Conservation (phyloP, 2,797 vertebrate genomes). For the Melanotaenia trifasciata region DNA sequence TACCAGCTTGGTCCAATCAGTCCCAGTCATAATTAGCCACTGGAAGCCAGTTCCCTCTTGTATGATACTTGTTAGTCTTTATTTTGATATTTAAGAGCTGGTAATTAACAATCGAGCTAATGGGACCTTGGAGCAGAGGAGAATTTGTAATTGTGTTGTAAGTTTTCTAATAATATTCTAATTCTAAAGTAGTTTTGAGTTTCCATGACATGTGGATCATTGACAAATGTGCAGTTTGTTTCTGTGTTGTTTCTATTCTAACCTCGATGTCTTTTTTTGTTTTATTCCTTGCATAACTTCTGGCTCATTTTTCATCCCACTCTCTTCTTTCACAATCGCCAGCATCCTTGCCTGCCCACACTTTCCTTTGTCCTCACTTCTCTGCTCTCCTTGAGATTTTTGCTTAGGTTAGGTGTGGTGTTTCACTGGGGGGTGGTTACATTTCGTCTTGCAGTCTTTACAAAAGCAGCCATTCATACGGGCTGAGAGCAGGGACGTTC, state of each 20-base stretch:
- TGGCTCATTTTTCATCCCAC: constrained; percentile 32
- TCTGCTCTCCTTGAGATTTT: constrained; percentile 56
- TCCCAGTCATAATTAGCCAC: neutral
- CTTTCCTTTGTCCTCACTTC: constrained; percentile 39
- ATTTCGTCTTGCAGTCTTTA: constrained; percentile 69
- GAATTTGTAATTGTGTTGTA: neutral
- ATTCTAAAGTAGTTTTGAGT: constrained; percentile 3
- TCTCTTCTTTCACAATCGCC: constrained; percentile 39
- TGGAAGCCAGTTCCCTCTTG: neutral
- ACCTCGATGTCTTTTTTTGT: constrained; percentile 24
- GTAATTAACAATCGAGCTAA: constrained; percentile 24
- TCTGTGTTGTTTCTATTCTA: constrained; percentile 5
- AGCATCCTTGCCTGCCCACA: constrained; percentile 45
- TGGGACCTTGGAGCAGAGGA: neutral
- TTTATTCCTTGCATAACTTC: constrained; percentile 16
- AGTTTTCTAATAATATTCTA: neutral
- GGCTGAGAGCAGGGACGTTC: constrained; percentile 46
- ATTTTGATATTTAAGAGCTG: constrained; percentile 2
- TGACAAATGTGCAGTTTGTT: neutral
- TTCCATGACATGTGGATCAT: neutral
- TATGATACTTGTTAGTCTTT: constrained; percentile 2
- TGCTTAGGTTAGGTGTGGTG: constrained; percentile 28
- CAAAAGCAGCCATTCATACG: constrained; percentile 59
- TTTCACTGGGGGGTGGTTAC: constrained; percentile 15
- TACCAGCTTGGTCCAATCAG: neutral